A percentile compares a stretch with the other conserved stretches of the same genome.
Evolutionary conservation across 2,113 vertebrate genomes (phyloP).

Genomic region (Pseudonaja textilis): DNA sequence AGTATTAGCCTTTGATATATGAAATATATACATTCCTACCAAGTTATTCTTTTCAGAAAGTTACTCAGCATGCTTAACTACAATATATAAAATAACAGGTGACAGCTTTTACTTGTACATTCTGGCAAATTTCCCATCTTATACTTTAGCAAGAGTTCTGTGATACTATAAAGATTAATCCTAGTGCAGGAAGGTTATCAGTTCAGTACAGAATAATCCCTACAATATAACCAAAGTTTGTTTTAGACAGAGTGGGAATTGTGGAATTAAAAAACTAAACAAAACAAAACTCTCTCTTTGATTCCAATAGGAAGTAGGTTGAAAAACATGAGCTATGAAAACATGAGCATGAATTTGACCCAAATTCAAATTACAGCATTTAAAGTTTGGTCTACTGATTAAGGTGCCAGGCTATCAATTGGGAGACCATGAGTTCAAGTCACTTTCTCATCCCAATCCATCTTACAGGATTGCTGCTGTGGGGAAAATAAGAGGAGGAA

Average conservation of each 20-base stretch:
- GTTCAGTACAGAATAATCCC: not conserved
- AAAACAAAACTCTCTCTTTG: not conserved
- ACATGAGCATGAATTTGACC: not conserved
- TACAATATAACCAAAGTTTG: not conserved
- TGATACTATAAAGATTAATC: not conserved
- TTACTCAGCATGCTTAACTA: constrained; percentile 39
- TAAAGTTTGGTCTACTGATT: not conserved
- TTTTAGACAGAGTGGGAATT: not conserved
- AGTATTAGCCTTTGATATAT: constrained; percentile 50
- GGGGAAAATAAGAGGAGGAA: not conserved
- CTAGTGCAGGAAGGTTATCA: not conserved
- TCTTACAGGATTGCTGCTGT: not conserved
- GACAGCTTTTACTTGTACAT: constrained; percentile 20
- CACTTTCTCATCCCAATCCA: not conserved
- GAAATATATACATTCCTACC: constrained; percentile 42
- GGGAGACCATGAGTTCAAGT: not conserved
- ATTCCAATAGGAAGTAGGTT: not conserved
- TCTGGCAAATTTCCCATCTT: constrained; percentile 21
- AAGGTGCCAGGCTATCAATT: not conserved
- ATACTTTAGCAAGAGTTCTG: not conserved
- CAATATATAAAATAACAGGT: not conserved
- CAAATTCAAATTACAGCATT: not conserved
- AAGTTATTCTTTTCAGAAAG: constrained; percentile 48
- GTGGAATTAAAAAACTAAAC: not conserved
- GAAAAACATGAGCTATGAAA: not conserved